phyloP scores from a whole-genome alignment of 1,140 invertebrate genomes.

The Steinernema khuongi region DNA sequence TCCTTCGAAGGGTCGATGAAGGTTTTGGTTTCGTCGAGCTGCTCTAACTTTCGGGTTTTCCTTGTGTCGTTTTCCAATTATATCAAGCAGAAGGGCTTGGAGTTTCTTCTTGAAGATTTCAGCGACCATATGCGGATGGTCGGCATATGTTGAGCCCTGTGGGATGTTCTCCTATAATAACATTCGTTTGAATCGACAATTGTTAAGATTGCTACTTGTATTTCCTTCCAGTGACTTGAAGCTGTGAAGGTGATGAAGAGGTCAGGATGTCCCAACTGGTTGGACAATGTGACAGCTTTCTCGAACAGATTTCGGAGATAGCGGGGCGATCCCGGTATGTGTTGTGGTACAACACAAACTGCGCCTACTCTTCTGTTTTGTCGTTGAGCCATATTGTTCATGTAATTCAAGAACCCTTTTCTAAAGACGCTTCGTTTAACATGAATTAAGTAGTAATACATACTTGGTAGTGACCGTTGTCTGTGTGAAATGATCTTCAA shows the following conservation, averaged over 20 bases:
- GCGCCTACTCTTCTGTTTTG: background rate
- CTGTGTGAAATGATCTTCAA: background rate
- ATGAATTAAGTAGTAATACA: too few species aligned
- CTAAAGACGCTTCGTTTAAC: too few species aligned
- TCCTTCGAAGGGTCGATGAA: background rate
- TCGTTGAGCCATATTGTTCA: background rate
- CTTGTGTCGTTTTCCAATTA: conserved; percentile 27
- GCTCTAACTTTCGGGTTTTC: background rate
- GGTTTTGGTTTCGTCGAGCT: background rate
- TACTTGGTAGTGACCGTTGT: background rate
- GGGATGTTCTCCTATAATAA: background rate
- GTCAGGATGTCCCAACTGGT: conserved; percentile 59
- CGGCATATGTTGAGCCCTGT: conserved; percentile 41
- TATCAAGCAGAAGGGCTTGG: conserved; percentile 59
- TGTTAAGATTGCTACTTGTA: conserved; percentile 49
- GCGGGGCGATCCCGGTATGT: background rate
- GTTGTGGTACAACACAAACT: background rate
- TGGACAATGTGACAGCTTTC: background rate
- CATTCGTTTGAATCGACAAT: background rate
- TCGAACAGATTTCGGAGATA: background rate
- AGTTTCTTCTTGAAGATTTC: conserved; percentile 63
- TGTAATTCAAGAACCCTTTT: background rate
- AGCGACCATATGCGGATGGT: conserved; percentile 61
- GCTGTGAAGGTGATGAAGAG: conserved; percentile 63
- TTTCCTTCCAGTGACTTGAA: conserved; percentile 63